phyloP scores from a whole-genome alignment of 2,888 invertebrate genomes.

The Drosophila buzzatii region DNA sequence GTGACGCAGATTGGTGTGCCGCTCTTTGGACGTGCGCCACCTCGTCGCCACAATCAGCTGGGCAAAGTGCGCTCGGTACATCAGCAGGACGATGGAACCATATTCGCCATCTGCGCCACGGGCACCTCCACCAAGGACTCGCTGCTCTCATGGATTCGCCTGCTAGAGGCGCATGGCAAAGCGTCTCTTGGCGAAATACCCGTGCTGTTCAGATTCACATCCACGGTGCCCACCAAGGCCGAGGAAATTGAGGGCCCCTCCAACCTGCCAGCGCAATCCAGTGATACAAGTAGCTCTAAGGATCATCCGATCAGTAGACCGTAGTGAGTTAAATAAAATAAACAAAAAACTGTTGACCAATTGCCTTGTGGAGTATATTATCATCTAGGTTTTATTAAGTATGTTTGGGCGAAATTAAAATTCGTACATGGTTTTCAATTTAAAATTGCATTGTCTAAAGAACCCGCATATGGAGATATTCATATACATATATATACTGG shows the following conservation, averaged over 20 bases:
- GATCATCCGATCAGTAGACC: slow-evolving; percentile 9
- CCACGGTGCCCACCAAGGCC: slow-evolving; percentile 84
- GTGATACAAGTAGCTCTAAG: slow-evolving; percentile 46
- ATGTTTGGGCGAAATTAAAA: slow-evolving; percentile 32
- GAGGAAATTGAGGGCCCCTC: slow-evolving; percentile 70
- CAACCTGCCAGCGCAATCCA: slow-evolving; percentile 51
- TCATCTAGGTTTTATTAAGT: slow-evolving; percentile 52
- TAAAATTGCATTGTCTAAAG: slow-evolving; percentile 36
- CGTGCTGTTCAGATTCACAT: slow-evolving; percentile 93
- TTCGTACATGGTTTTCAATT: slow-evolving; percentile 46
- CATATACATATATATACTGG: slow-evolving; percentile 39
- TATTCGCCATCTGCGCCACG: slow-evolving; percentile 95
- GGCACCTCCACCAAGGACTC: slow-evolving; percentile 96
- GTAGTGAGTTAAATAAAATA: slow-evolving; percentile 41
- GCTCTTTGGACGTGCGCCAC: slow-evolving; percentile 85
- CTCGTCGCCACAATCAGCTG: slow-evolving; percentile 85
- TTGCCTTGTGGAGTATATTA: slow-evolving; percentile 15
- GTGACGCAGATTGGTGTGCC: slow-evolving; percentile 89
- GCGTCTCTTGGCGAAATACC: slow-evolving; percentile 90
- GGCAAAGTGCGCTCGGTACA: slow-evolving; percentile 90
- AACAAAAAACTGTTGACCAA: slow-evolving; percentile 48
- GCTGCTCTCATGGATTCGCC: slow-evolving; percentile 95
- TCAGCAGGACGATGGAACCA: slow-evolving; percentile 96
- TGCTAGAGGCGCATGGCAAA: slow-evolving; percentile 91
- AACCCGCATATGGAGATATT: slow-evolving; percentile 6